Base-by-base conservation (phyloP, 1,140 invertebrate species). In the Dryas iulia region DNA sequence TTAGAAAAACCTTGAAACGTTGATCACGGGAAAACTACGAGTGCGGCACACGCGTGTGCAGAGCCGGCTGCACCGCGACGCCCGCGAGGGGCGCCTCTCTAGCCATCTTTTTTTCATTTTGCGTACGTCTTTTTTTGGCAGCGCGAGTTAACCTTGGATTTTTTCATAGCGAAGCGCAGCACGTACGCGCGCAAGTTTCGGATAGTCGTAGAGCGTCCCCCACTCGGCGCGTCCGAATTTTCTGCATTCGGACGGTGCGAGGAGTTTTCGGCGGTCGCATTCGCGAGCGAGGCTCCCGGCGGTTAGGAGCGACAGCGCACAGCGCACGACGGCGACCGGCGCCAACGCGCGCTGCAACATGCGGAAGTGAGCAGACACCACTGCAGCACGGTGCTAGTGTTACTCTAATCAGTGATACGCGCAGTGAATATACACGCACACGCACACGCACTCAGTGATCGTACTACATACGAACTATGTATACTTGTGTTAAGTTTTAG, bases 61-160 rank as follows among this genome's bases (percentile, higher is more conserved):
- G 79, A 87, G 74, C 77, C 77, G 73, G 80, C 82, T 92, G 91
- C 90, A 92, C 78, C 82, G 81, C 83, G 85, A 88, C 83, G 83
- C 81, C 82, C 80, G 79, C 81, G 84, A 81, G 86, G 88, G 81
- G 87, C 83, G 75, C 83, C 76, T 77, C 83, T 89, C 85, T 88
- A 88, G 85, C 82, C 81, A 83, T 87, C 86, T 87, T 88, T 89
- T 77, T 87, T 86, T 84, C 78, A 84, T 87, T 86, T 86, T 86
- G 86, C 83, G 87, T 87, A 86, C 83, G 87, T 89, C 89, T 91
- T 91, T 89, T 91, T 91, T 91, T 86, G 89, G 89, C 89, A 91
- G 77, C 86, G 86, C 88, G 86, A 82, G 84, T 86, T 89, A 91
- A 89, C 89, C 87, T 91, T 89, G 89, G 81, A 84, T 84, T 91